Evolutionary conservation across 2,888 invertebrate genomes (phyloP).

Genomic region (Lasioglossum calceatum): DNA sequence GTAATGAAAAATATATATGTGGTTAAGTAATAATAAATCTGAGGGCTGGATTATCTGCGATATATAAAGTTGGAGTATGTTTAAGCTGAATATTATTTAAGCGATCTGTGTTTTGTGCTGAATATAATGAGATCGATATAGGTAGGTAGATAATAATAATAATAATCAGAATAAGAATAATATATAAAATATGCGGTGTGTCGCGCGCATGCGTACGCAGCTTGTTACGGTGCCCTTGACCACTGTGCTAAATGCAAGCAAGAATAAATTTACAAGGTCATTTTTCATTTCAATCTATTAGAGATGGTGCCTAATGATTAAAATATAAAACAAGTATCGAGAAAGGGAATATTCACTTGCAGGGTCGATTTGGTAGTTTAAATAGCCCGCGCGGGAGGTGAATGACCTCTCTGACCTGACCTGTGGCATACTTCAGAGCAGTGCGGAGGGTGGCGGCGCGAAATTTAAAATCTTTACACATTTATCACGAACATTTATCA

Average conservation of each 20-base stretch:
- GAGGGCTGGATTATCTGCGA: slow-evolving; percentile 68
- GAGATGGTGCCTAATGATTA: too few relatives aligned
- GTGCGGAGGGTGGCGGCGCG: neutral
- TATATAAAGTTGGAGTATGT: slow-evolving; percentile 65
- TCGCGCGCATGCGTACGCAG: slow-evolving; percentile 53
- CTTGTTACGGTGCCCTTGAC: slow-evolving; percentile 51
- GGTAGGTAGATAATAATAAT: slow-evolving; percentile 64
- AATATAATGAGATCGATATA: slow-evolving; percentile 76
- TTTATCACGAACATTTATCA: neutral
- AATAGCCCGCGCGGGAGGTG: neutral
- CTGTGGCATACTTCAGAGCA: neutral
- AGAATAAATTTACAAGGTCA: neutral
- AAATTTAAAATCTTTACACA: neutral
- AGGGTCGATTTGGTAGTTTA: neutral
- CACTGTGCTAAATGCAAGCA: neutral
- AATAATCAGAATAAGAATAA: slow-evolving; percentile 22
- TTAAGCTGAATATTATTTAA: slow-evolving; percentile 77
- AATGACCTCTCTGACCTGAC: neutral
- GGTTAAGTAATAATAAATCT: slow-evolving; percentile 61
- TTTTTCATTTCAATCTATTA: neutral
- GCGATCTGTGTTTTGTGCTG: slow-evolving; percentile 78
- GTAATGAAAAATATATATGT: slow-evolving; percentile 57
- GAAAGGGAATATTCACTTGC: neutral
- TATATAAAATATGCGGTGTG: slow-evolving; percentile 62
- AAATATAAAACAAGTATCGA: neutral